These are phyloP conservation scores for Empidonax traillii DNA, from an alignment of 2,113 vertebrate species.

Conservation along the genomic window DNA sequence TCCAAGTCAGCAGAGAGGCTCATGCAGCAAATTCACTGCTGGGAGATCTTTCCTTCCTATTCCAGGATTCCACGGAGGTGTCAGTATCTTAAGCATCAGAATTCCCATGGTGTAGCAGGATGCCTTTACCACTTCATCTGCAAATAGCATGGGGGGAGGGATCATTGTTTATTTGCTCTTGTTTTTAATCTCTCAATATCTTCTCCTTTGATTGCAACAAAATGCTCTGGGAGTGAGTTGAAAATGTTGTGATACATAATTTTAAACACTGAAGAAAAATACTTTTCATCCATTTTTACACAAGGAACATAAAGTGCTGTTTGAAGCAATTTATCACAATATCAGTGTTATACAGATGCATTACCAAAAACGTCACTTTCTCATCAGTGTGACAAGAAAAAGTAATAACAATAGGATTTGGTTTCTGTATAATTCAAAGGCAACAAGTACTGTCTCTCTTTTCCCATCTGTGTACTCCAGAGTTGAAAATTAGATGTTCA, in stretches of 20 bases:
- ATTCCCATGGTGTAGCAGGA: background rate
- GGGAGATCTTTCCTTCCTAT: background rate
- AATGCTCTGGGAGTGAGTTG: background rate
- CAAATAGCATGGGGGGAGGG: background rate
- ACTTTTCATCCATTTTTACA: slow-evolving; percentile 26
- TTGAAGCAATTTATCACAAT: slow-evolving; percentile 17
- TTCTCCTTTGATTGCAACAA: background rate
- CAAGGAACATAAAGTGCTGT: background rate
- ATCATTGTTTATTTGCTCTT: background rate
- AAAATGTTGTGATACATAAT: background rate
- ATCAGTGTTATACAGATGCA: background rate
- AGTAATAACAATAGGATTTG: slow-evolving; percentile 33
- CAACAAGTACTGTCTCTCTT: slow-evolving; percentile 13
- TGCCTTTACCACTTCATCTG: background rate
- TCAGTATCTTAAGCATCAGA: background rate
- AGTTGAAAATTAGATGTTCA: slow-evolving; percentile 69
- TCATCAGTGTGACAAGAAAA: slow-evolving; percentile 16
- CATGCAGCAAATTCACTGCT: background rate
- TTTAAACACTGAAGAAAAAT: background rate
- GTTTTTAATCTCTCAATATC: background rate
- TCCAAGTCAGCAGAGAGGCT: background rate
- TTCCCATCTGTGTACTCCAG: slow-evolving; percentile 12
- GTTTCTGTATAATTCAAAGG: slow-evolving; percentile 6
- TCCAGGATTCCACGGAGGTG: background rate
- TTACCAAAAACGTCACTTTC: slow-evolving; percentile 16